Evolutionary conservation across 2,113 vertebrate species (phyloP).

Genomic region (Amphiprion ocellaris): DNA sequence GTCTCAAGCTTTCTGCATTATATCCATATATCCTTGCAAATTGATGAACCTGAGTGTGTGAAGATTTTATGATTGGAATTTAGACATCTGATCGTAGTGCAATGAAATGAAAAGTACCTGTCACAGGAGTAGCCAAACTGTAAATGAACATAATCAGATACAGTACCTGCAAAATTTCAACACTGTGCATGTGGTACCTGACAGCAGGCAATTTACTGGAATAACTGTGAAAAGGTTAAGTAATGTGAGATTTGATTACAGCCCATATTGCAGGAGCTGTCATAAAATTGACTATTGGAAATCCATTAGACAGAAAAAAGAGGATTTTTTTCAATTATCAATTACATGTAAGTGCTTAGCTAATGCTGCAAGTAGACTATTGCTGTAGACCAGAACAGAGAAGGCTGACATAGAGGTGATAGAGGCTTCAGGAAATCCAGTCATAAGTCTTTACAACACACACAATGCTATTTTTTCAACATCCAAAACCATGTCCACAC

Average conservation of each 20-base stretch:
- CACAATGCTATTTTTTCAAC: no score
- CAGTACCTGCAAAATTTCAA: not conserved
- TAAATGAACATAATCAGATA: not conserved
- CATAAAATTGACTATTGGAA: not conserved
- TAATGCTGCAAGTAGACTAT: no score
- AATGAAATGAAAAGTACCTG: no score
- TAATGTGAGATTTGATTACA: not conserved
- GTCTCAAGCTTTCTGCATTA: not conserved
- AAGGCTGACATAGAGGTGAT: no score
- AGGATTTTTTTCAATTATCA: not conserved
- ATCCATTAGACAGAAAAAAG: conserved; percentile 12
- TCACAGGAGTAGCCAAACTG: no score
- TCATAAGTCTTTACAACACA: no score
- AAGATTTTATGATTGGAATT: no score
- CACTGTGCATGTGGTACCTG: not conserved
- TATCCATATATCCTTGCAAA: conserved; percentile 1
- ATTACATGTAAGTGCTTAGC: not conserved
- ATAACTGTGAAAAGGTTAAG: not conserved
- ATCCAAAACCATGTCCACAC: no score
- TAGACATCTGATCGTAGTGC: no score
- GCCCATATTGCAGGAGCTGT: not conserved
- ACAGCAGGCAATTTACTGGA: not conserved
- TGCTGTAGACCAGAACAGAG: no score
- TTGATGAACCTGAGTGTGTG: not conserved
- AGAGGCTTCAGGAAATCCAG: no score